Base-by-base conservation (phyloP, 1,140 invertebrate species). In the Cataglyphis hispanica region DNA sequence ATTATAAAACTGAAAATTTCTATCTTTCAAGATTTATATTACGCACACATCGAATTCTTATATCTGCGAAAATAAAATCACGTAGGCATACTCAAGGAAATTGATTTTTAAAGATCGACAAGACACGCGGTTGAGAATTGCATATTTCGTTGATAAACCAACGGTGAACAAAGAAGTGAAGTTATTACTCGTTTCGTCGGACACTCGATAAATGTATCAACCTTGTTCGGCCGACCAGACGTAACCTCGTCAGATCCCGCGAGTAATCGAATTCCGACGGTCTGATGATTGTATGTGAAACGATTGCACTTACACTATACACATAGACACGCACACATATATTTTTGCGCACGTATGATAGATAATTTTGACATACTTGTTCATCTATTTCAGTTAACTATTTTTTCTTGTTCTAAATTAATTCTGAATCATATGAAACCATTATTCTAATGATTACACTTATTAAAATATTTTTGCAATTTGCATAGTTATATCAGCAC, bases 331-430 rank as follows among this genome's bases (percentile, higher is more conserved):
- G 43, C 50, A 27, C 43, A 25, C 22, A 25, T 13, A 7, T 27
- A 22, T 2, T 22, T 13, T 13, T 10, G 25, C n/a, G 4, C 31
- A 5, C 1, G 0, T 80, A 16, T 11, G 50, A 19, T 61, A 74
- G 74, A 63, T 2, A 80, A 56, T 76, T 84, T 58, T 5, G n/a
- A 58, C 46, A 31, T 70, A 75, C 53, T 27, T 83, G 86, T 83
- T 60, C 56, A 13, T 25, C 43, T 69, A n/a, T 34, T 78, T 61
- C 37, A 64, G 67, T 37, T 58, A 56, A 27, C 50, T 8, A 53
- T 11, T 66, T 58, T 72, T 64, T n/a, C 58, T 40, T 31, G 31
- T 53, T 67, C 43, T 80, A 70, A 80, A 70, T 80, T 69, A 10
- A 22, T 50, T 80, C 77, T 40, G 16, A 22, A 70, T 7, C 64